Percentiles rank a stretch among this genome's conserved stretches.
phyloP scores from a whole-genome alignment of 2,113 vertebrate species.

The Trichomycterus rosablanca region DNA sequence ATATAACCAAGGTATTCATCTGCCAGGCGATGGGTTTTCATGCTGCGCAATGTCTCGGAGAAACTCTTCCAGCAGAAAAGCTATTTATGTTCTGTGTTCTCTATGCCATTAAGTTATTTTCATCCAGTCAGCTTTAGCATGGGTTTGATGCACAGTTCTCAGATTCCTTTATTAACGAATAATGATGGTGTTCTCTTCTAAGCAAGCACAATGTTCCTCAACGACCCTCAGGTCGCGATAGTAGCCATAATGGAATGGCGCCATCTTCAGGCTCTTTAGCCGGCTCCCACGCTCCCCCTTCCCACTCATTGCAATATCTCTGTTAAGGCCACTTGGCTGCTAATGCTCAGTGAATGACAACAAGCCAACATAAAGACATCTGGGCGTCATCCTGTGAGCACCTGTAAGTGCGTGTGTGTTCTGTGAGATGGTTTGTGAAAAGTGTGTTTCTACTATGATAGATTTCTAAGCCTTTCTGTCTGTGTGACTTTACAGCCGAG shows the following conservation, averaged over 20 bases:
- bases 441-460: conserved; percentile 36
- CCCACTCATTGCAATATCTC: conserved; percentile 21
- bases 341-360: conserved; percentile 9
- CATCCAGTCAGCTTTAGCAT: conserved; percentile 14
- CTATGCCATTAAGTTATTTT: conserved; percentile 43
- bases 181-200: conserved; percentile 27
- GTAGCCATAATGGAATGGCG: conserved; percentile 24
- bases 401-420: conserved; percentile 4
- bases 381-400: conserved; percentile 8
- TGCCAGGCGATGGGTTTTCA: conserved; percentile 7
- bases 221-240: conserved; percentile 17
- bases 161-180: conserved; percentile 30
- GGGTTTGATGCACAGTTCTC: conserved; percentile 30
- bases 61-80: conserved; percentile 33
- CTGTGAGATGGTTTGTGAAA: conserved; percentile 7
- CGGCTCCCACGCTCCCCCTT: conserved; percentile 9
- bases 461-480: conserved; percentile 28
- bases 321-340: conserved; percentile 20
- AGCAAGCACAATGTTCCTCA: conserved; percentile 40
- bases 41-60: conserved; percentile 15
- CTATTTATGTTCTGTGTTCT: conserved; percentile 38
- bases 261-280: conserved; percentile 19
- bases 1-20: conserved; percentile 34
- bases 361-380: conserved; percentile 28
- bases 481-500: conserved; percentile 16